Percentiles rank a stretch among this genome's conserved stretches.
These are phyloP conservation scores for Eolophus roseicapilla DNA, from an alignment of 2,113 vertebrate species.

Conservation along the genomic window DNA sequence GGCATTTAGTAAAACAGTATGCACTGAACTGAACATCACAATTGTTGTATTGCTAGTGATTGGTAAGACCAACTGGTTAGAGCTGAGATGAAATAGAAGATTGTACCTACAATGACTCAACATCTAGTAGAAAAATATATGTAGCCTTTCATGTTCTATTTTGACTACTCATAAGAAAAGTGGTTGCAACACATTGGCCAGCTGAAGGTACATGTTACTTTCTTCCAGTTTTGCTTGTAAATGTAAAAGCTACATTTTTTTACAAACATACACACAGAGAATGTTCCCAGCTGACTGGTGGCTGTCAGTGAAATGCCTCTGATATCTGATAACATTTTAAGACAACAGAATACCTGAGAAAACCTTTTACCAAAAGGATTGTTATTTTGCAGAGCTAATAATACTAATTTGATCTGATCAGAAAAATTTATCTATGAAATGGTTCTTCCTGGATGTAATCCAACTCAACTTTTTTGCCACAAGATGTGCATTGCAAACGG, in stretches of 20 bases:
- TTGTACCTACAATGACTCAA: not conserved
- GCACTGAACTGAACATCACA: not conserved
- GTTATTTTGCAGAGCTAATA: not conserved
- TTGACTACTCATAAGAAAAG: not conserved
- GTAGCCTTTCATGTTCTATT: not conserved
- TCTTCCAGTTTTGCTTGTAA: not conserved
- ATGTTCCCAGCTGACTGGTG: not conserved
- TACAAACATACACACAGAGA: not conserved
- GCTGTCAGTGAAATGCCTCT: not conserved
- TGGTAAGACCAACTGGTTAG: not conserved
- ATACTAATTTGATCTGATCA: not conserved
- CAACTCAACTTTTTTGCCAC: not conserved
- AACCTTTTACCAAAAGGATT: not conserved
- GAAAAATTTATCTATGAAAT: not conserved
- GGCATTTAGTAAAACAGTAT: constrained; percentile 27
- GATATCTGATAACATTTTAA: not conserved
- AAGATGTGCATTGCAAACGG: not conserved
- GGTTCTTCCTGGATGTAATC: not conserved
- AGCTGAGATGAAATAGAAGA: not conserved
- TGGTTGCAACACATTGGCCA: not conserved
- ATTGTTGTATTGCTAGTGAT: not conserved
- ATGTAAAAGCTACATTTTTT: not conserved
- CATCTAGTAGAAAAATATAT: not conserved
- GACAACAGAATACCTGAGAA: not conserved
- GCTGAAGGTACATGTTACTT: not conserved